Evolutionary conservation across 92 coral and sea anemone genomes (phyloP).

Genomic region (Chrysogorgia sp.): DNA sequence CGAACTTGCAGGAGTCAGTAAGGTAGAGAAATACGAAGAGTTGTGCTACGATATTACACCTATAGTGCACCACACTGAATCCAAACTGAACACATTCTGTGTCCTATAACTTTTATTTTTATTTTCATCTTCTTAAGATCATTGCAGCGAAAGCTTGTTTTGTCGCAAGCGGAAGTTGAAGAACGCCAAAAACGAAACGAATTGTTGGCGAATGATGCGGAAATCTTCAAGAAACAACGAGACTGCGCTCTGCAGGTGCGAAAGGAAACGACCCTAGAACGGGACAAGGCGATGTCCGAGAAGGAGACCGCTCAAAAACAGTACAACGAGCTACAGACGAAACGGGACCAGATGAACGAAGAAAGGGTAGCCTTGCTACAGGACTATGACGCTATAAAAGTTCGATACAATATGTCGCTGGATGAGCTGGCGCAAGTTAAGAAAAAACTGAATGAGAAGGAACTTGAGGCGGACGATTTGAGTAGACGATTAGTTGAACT

Average conservation of each 20-base stretch:
- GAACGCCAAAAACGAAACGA: slow-evolving; percentile 71
- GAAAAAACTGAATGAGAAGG: slow-evolving; percentile 19
- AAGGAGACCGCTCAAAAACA: slow-evolving; percentile 65
- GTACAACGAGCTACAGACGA: slow-evolving; percentile 44
- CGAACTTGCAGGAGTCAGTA: slow-evolving; percentile 69
- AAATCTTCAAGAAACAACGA: slow-evolving; percentile 76
- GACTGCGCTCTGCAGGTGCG: slow-evolving; percentile 69
- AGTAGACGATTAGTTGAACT: neutral
- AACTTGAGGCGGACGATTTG: slow-evolving; percentile 33
- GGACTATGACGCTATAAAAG: slow-evolving; percentile 14
- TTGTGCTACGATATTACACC: no score
- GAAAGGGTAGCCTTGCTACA: neutral
- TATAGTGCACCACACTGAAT: no score
- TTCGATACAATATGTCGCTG: neutral
- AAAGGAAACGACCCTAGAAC: slow-evolving; percentile 74
- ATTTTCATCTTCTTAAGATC: slow-evolving; percentile 11
- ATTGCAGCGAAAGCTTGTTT: slow-evolving; percentile 68
- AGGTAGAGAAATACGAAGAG: no score
- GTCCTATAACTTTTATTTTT: neutral
- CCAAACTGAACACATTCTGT: no score
- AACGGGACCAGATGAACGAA: slow-evolving; percentile 29
- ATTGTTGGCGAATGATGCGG: slow-evolving; percentile 67
- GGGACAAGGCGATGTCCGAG: slow-evolving; percentile 66
- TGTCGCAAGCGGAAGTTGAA: slow-evolving; percentile 66
- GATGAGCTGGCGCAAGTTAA: slow-evolving; percentile 21